Evolutionary conservation across 2,113 vertebrate species (phyloP).

Genomic region (Leucopternis melanops): DNA sequence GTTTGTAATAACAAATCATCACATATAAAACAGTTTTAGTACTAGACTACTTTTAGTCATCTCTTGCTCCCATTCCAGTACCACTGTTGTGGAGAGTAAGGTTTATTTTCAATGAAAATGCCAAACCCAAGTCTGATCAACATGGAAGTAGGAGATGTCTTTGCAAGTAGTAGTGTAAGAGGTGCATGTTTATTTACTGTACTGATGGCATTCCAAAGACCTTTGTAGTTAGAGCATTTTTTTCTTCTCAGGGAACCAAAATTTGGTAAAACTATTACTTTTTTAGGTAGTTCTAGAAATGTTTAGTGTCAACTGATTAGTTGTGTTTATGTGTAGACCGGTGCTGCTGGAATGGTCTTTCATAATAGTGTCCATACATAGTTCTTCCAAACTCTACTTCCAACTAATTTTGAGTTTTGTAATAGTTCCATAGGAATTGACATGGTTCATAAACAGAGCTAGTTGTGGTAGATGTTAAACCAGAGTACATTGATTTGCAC

Average conservation of each 20-base stretch:
- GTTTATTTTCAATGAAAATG: neutral
- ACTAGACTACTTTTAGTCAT: neutral
- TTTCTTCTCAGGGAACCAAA: conserved; percentile 61
- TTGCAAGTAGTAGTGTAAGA: neutral
- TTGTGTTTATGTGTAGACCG: neutral
- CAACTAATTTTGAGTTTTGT: neutral
- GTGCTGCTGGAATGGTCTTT: neutral
- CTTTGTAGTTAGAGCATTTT: neutral
- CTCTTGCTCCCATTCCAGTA: neutral
- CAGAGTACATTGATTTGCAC: neutral
- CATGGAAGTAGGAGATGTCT: neutral
- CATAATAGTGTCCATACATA: neutral
- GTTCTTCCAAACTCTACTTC: neutral
- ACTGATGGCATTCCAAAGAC: conserved; percentile 38
- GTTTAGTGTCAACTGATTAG: neutral
- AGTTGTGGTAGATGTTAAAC: neutral
- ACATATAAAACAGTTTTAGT: neutral
- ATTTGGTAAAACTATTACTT: neutral
- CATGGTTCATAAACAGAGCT: neutral
- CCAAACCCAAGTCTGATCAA: neutral
- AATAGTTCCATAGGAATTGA: neutral
- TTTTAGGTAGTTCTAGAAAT: neutral
- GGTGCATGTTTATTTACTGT: neutral
- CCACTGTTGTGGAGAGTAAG: neutral
- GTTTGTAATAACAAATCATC: neutral